Base-by-base conservation (phyloP, 1,140 invertebrate species). In the Dolichoris vasculosae region DNA sequence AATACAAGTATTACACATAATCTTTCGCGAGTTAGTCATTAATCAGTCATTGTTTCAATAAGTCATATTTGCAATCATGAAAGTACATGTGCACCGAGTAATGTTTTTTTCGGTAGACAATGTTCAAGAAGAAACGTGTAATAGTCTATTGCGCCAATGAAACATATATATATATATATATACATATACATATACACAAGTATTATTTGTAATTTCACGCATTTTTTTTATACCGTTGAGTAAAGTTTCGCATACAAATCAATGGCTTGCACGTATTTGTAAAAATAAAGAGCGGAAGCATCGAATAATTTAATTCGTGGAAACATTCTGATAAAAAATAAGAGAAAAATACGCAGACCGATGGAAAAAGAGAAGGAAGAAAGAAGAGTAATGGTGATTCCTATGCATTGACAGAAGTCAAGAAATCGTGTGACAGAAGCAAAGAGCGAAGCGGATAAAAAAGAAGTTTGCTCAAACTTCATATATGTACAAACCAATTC, bases 401-500 rank as follows among this genome's bases (percentile, higher is more conserved):
- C 64, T 13, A 59, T 59, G 15, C 20, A 17, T 4, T 26, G 9
- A 26, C 55, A 26, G n/a, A n/a, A n/a, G n/a, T n/a, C n/a, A n/a
- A n/a, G n/a, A n/a, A n/a, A 59, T 3, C 3, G 26, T 26, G 23
- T 26, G 26, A 23, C 55, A 59, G 26, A 35, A 69, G 32, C 15
- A 38, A 69, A 69, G 59, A 71, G 4, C 13, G 43, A 32, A 30
- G 8, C 23, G 7, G 8, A 73, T n/a, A 43, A 26, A 73, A 73
- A 30, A 67, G 63, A 13, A 8, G 63, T 35, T 15, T 43, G 38
- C 17, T n/a, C n/a, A n/a, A n/a, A n/a, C n/a, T n/a, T n/a, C 35
- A 7, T 30, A 30, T 43, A 32, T 2, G 48, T 32, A 51, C 13
- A 8, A 43, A 83, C 75, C 46, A 75, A 69, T 88, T 95, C 95